Evolutionary conservation across 2,888 invertebrate genomes (phyloP).

Genomic region (Dolichopus griseipennis): DNA sequence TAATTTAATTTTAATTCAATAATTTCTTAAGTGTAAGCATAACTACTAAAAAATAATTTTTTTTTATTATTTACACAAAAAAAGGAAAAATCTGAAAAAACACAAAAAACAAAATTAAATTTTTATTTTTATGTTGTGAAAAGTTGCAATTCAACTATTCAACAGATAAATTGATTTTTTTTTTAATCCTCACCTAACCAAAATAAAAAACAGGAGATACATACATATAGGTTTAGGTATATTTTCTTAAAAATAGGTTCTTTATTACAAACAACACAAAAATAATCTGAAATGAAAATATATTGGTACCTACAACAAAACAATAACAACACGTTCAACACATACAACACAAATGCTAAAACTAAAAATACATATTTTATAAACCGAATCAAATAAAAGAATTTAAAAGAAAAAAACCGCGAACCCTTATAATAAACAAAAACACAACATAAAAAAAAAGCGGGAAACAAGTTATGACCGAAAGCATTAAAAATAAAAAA

Average conservation of each 20-base stretch:
- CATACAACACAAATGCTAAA: background rate
- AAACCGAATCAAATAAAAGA: background rate
- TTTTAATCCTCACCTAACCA: too few species aligned
- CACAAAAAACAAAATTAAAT: background rate
- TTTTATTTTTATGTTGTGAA: background rate
- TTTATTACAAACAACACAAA: too few species aligned
- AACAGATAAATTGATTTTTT: background rate
- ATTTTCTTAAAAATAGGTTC: too few species aligned
- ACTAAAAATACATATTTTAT: background rate
- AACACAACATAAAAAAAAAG: background rate
- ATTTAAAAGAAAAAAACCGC: background rate
- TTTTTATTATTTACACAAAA: background rate
- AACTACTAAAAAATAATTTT: too few species aligned
- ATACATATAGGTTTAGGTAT: too few species aligned
- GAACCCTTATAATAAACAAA: background rate
- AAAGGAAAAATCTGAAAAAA: background rate
- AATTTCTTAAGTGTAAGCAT: too few species aligned
- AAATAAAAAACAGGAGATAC: too few species aligned
- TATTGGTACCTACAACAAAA: background rate
- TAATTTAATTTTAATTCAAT: too few species aligned
- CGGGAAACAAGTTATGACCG: background rate
- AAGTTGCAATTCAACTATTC: constrained; percentile 1
- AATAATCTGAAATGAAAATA: too few species aligned
- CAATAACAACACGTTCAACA: background rate
- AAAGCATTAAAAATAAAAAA: background rate